Evolutionary conservation across 2,888 invertebrate species (phyloP).

Genomic region (Cheilosia variabilis): DNA sequence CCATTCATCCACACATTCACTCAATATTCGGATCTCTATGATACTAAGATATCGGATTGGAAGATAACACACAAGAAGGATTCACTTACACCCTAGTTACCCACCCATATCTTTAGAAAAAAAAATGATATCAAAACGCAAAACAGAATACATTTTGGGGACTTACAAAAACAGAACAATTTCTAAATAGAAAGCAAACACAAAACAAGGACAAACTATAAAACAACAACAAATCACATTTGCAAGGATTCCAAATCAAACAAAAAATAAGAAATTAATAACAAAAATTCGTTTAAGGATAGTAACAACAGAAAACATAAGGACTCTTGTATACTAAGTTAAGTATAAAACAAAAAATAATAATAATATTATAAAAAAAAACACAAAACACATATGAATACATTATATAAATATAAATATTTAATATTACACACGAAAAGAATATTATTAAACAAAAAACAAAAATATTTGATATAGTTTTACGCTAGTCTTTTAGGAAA

Average conservation of each 20-base stretch:
- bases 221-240: slow-evolving; percentile 72
- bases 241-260: slow-evolving; percentile 74
- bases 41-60: slow-evolving; percentile 81
- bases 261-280: slow-evolving; percentile 10
- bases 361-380: slow-evolving; percentile 35
- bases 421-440: slow-evolving; percentile 59
- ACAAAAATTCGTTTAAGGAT: slow-evolving; percentile 59
- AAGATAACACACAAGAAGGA: slow-evolving; percentile 70
- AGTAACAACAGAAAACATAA: slow-evolving; percentile 63
- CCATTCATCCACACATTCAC: slow-evolving; percentile 83
- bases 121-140: slow-evolving; percentile 14
- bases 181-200: slow-evolving; percentile 40
- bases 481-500: slow-evolving; percentile 82
- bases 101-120: slow-evolving; percentile 67
- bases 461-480: slow-evolving; percentile 72
- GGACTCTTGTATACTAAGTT: slow-evolving; percentile 74
- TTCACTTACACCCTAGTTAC: slow-evolving; percentile 61
- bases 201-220: slow-evolving; percentile 40
- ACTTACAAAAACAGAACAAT: slow-evolving; percentile 46
- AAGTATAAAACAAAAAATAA: slow-evolving; percentile 66
- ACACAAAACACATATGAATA: slow-evolving; percentile 68
- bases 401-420: slow-evolving; percentile 72
- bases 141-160: slow-evolving; percentile 44
- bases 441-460: slow-evolving; percentile 66
- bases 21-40: slow-evolving; percentile 84